A percentile compares a stretch with the other conserved stretches of the same genome.
These are phyloP conservation scores for Apodemia mormo DNA, from an alignment of 2,888 invertebrate genomes.

Conservation along the genomic window DNA sequence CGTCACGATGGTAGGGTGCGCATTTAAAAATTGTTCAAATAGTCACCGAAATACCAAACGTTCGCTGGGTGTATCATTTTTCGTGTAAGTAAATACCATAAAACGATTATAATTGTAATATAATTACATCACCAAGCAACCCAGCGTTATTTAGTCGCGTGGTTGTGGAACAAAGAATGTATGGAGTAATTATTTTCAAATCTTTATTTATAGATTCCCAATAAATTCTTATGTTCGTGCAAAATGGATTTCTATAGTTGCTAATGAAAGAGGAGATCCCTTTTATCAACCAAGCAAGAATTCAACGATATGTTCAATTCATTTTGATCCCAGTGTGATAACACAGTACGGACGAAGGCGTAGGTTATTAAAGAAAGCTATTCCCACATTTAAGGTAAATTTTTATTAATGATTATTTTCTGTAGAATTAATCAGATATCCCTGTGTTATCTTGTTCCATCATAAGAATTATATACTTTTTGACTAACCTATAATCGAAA, in stretches of 20 bases:
- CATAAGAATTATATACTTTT: too few species aligned
- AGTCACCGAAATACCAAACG: background rate
- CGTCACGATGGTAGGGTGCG: background rate
- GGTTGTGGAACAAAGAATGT: too few species aligned
- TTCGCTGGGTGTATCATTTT: too few species aligned
- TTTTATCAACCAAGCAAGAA: slow-evolving; percentile 3
- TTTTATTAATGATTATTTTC: too few species aligned
- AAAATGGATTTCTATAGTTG: background rate
- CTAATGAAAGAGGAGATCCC: background rate
- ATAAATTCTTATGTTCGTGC: background rate
- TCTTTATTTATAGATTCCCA: slow-evolving; percentile 5
- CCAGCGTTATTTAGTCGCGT: too few species aligned
- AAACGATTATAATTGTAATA: too few species aligned
- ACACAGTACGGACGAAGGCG: background rate
- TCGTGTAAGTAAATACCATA: too few species aligned
- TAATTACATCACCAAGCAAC: too few species aligned
- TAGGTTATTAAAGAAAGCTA: background rate
- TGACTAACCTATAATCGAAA: too few species aligned
- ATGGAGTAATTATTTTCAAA: background rate
- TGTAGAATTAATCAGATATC: too few species aligned
- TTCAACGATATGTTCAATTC: background rate
- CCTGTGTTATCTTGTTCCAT: too few species aligned
- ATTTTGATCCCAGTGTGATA: background rate
- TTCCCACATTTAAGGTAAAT: background rate
- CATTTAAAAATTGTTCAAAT: background rate